Evolutionary conservation across 2,888 invertebrate genomes (phyloP).

Genomic region (Pheosia tremula): DNA sequence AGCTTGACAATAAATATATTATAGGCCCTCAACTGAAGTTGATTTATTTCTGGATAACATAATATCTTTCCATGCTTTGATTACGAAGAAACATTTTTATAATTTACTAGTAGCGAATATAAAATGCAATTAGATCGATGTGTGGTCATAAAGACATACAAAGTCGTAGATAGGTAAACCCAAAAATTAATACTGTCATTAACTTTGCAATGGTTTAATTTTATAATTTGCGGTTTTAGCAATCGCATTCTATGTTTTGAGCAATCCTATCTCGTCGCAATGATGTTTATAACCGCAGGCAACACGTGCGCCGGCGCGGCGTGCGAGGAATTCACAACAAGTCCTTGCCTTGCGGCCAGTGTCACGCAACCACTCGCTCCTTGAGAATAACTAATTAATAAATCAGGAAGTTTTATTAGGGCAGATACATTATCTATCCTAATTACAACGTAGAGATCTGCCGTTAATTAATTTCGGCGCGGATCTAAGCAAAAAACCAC

Average conservation of each 20-base stretch:
- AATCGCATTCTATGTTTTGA: slow-evolving; percentile 28
- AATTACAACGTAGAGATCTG: background rate
- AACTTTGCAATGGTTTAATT: slow-evolving; percentile 7
- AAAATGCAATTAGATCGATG: too few relatives aligned
- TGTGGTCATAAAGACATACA: too few relatives aligned
- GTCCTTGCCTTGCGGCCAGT: slow-evolving; percentile 55
- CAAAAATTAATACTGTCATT: slow-evolving; percentile 17
- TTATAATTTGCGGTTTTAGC: slow-evolving; percentile 26
- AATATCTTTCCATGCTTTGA: background rate
- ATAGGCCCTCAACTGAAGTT: background rate
- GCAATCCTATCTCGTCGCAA: slow-evolving; percentile 39
- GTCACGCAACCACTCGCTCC: background rate
- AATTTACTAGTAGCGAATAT: too few relatives aligned
- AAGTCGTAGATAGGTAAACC: slow-evolving; percentile 7
- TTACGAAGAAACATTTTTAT: too few relatives aligned
- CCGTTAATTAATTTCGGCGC: too few relatives aligned
- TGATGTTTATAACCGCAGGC: slow-evolving; percentile 38
- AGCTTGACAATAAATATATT: background rate
- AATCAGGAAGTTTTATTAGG: background rate
- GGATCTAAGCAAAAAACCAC: too few relatives aligned
- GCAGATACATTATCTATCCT: background rate
- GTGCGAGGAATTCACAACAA: slow-evolving; percentile 56
- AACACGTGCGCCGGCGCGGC: slow-evolving; percentile 44
- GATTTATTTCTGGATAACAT: slow-evolving; percentile 1
- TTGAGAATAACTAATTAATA: background rate